Evolutionary conservation across 2,888 invertebrate genomes (phyloP).

Genomic region (Drosophila meridionalis): DNA sequence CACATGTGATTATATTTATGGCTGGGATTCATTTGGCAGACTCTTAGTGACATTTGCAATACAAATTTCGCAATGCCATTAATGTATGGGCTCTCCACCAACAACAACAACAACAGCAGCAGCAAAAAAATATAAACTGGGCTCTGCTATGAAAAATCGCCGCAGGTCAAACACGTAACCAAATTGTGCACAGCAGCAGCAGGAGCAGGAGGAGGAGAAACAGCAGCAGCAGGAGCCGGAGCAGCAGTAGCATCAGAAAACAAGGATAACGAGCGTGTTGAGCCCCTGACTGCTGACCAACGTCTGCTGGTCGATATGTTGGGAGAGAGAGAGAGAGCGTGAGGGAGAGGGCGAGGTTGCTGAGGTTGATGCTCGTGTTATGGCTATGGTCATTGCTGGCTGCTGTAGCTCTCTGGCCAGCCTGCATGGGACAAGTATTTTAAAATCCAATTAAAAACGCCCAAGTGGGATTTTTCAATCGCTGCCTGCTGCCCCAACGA

Average conservation of each 20-base stretch:
- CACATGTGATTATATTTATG: conserved; percentile 67
- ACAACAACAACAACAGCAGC: conserved; percentile 23
- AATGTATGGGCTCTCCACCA: conserved; percentile 61
- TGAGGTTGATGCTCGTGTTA: conserved; percentile 55
- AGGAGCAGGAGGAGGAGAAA: conserved; percentile 49
- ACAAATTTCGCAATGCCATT: conserved; percentile 77
- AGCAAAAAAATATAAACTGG: conserved; percentile 48
- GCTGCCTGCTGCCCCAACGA: conserved; percentile 59
- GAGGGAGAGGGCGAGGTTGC: not conserved
- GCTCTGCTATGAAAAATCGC: conserved; percentile 77
- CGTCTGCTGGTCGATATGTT: conserved; percentile 66
- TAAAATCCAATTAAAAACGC: conserved; percentile 85
- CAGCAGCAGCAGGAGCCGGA: not conserved
- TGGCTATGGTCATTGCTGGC: conserved; percentile 53
- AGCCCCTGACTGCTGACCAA: conserved; percentile 67
- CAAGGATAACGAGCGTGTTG: conserved; percentile 82
- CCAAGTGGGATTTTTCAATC: conserved; percentile 83
- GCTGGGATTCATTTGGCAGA: conserved; percentile 39
- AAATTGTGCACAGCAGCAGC: conserved; percentile 66
- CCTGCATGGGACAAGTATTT: conserved; percentile 83
- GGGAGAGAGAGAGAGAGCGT: conserved; percentile 4
- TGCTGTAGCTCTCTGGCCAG: conserved; percentile 32
- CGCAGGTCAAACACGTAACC: conserved; percentile 80
- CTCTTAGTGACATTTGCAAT: conserved; percentile 74
- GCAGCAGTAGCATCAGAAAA: conserved; percentile 66